phyloP scores from a whole-genome alignment of 2,113 vertebrate genomes.

The Artemisiospiza belli region DNA sequence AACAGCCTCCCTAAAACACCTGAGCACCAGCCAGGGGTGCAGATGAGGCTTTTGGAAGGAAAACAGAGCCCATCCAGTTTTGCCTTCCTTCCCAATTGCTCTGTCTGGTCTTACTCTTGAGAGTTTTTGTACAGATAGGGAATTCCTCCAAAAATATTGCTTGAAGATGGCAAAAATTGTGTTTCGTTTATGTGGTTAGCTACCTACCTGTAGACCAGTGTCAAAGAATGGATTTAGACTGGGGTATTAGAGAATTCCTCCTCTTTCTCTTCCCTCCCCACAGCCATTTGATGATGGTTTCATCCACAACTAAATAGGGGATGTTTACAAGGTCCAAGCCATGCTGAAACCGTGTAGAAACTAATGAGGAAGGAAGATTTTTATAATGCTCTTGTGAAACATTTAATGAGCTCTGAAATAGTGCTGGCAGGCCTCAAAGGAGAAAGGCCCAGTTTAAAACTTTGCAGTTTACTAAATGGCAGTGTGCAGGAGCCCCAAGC shows the following conservation, averaged over 20 bases:
- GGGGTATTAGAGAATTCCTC: not conserved
- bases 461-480: not conserved
- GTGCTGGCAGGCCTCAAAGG: constrained; percentile 1
- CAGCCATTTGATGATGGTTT: not conserved
- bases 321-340: not conserved
- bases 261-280: not conserved
- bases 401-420: constrained; percentile 19
- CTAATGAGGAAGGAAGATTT: constrained; percentile 4
- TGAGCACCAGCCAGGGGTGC: not conserved
- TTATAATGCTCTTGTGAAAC: not conserved
- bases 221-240: not conserved
- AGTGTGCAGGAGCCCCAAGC: not conserved
- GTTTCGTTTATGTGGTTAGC: not conserved
- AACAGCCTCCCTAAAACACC: not conserved
- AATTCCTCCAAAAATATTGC: not conserved
- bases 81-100: not conserved
- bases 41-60: not conserved
- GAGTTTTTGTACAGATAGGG: not conserved
- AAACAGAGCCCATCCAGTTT: not conserved
- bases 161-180: not conserved
- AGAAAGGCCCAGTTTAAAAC: not conserved
- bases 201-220: not conserved
- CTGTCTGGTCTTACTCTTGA: not conserved
- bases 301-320: not conserved
- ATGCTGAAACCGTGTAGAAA: not conserved